Conservation (phyloP, 2,888 invertebrate species). For the Nomada flava region DNA sequence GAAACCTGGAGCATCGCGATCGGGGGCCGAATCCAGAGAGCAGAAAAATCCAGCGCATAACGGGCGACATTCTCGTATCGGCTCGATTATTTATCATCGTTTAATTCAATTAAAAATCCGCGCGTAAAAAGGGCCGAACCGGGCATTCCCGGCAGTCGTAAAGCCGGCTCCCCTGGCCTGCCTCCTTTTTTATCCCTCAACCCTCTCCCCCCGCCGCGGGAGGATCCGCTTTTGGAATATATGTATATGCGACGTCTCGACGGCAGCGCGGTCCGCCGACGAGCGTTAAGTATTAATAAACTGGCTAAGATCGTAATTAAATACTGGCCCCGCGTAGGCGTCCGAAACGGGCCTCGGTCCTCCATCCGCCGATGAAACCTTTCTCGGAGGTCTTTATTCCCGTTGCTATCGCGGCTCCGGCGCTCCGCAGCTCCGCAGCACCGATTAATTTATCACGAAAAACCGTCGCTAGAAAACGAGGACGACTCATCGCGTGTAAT, state of each 20-base stretch:
- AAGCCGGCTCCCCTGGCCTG: slow-evolving; percentile 42
- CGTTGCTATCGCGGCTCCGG: neutral
- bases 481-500: slow-evolving; percentile 21
- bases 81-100: slow-evolving; percentile 61
- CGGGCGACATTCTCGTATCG: slow-evolving; percentile 48
- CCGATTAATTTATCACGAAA: slow-evolving; percentile 50
- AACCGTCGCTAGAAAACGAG: slow-evolving; percentile 29
- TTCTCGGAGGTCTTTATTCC: slow-evolving; percentile 10
- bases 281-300: slow-evolving; percentile 66
- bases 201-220: neutral
- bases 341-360: slow-evolving; percentile 11
- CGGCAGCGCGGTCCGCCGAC: too few relatives aligned
- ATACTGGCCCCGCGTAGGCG: slow-evolving; percentile 55
- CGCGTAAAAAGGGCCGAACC: slow-evolving; percentile 58
- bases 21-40: slow-evolving; percentile 36
- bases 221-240: slow-evolving; percentile 46
- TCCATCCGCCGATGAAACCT: neutral
- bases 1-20: slow-evolving; percentile 14
- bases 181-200: slow-evolving; percentile 44
- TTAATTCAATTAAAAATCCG: slow-evolving; percentile 65
- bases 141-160: slow-evolving; percentile 57
- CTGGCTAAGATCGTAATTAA: slow-evolving; percentile 68
- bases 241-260: slow-evolving; percentile 22
- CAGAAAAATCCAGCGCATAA: slow-evolving; percentile 52
- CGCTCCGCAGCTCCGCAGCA: neutral